Percentiles rank a stretch among this genome's conserved stretches.
phyloP scores from a whole-genome alignment of 1,140 invertebrate genomes.

The Zaprionus camerounensis region DNA sequence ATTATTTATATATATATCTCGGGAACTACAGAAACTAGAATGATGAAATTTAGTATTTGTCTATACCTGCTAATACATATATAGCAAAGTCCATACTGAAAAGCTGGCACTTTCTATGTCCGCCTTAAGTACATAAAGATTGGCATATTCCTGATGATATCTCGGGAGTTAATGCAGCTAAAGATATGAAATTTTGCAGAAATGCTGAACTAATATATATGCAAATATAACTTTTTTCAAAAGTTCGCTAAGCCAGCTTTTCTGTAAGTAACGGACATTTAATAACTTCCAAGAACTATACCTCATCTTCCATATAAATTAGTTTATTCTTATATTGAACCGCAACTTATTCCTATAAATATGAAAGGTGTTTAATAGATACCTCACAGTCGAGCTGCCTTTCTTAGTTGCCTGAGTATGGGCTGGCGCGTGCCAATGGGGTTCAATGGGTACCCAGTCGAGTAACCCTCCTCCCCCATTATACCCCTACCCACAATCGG shows the following conservation, averaged over 20 bases:
- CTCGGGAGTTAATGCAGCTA: no score
- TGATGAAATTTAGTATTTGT: no score
- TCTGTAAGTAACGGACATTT: not conserved
- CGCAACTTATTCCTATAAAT: not conserved
- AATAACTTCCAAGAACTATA: not conserved
- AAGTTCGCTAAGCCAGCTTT: not conserved
- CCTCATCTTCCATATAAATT: not conserved
- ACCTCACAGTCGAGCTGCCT: not conserved
- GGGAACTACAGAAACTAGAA: no score
- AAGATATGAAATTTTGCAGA: not conserved
- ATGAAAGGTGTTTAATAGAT: not conserved
- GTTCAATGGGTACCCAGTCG: conserved; percentile 11
- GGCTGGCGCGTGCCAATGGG: conserved; percentile 27
- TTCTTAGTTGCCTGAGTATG: not conserved
- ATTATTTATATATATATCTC: no score
- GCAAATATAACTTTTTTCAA: not conserved
- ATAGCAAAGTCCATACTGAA: no score
- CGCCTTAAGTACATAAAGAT: accelerated
- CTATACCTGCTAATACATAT: no score
- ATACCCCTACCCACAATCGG: not conserved
- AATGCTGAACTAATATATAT: accelerated
- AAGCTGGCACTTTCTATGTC: no score
- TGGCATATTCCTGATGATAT: no score
- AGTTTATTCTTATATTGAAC: not conserved
- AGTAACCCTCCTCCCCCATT: not conserved